Conservation (phyloP, 2,888 invertebrate species). For the Volucella bombylans region DNA sequence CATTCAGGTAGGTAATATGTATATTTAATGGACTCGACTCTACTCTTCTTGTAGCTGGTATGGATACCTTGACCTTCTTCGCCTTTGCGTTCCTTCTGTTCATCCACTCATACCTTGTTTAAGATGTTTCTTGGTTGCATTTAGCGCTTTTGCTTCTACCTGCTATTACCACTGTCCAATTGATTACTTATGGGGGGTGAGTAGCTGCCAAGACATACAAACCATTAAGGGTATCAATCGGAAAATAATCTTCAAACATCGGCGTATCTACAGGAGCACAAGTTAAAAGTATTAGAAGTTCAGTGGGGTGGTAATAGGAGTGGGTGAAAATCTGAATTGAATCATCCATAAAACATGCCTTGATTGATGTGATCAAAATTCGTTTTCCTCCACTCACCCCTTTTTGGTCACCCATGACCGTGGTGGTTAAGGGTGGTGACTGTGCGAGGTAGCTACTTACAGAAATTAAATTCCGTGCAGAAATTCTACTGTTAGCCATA, state of each 20-base stretch:
- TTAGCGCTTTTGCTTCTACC: slow-evolving; percentile 31
- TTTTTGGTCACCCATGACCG: neutral
- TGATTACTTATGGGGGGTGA: neutral
- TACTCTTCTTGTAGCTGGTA: slow-evolving; percentile 11
- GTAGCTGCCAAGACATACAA: slow-evolving; percentile 30
- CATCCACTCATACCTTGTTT: slow-evolving; percentile 1
- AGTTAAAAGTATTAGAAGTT: slow-evolving; percentile 38
- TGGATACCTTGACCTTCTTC: slow-evolving; percentile 69
- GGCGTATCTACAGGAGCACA: neutral
- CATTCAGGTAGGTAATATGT: slow-evolving; percentile 71
- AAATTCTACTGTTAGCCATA: slow-evolving; percentile 22
- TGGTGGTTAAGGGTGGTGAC: neutral
- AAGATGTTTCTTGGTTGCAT: slow-evolving; percentile 24
- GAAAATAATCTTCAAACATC: slow-evolving; percentile 55
- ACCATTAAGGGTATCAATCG: slow-evolving; percentile 68
- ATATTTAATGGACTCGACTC: slow-evolving; percentile 70
- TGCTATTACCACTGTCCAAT: no score
- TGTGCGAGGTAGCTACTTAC: slow-evolving; percentile 46
- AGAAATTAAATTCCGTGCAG: slow-evolving; percentile 57
- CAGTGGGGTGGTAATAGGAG: neutral
- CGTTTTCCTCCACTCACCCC: neutral
- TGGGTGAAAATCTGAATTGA: slow-evolving; percentile 54
- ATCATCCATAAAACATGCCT: slow-evolving; percentile 65
- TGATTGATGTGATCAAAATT: slow-evolving; percentile 64
- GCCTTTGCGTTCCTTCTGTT: slow-evolving; percentile 30